Percentiles rank a stretch among this genome's conserved stretches.
These are phyloP conservation scores for Nezara viridula DNA, from an alignment of 2,888 invertebrate genomes.

Conservation along the genomic window DNA sequence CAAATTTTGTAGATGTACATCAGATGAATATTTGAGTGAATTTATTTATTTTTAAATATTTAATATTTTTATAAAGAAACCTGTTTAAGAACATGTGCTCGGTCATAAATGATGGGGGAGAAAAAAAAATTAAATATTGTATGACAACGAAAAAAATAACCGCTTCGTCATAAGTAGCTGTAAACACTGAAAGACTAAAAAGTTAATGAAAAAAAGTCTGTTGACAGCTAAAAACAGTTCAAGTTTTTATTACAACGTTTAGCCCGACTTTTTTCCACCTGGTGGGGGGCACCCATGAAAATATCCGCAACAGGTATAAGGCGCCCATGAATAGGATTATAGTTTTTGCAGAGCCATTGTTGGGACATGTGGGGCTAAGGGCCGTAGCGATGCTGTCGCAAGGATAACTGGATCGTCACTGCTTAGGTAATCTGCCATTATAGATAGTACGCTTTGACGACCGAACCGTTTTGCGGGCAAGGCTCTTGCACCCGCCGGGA, in stretches of 20 bases:
- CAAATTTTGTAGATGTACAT: too few species aligned
- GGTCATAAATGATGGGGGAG: not conserved
- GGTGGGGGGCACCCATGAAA: not conserved
- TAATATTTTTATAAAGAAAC: too few species aligned
- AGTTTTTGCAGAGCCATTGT: constrained; percentile 17
- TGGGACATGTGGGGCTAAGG: constrained; percentile 18
- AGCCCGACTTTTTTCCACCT: not conserved
- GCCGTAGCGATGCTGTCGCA: not conserved
- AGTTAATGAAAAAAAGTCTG: not conserved
- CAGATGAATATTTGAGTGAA: too few species aligned
- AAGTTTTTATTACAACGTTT: not conserved
- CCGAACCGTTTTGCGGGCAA: not conserved
- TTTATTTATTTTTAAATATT: too few species aligned
- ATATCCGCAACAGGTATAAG: constrained; percentile 3
- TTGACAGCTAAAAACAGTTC: not conserved
- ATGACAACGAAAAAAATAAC: not conserved
- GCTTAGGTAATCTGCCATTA: constrained; percentile 29
- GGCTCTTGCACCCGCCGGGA: not conserved
- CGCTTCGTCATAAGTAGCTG: constrained; percentile 1
- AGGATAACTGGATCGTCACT: constrained; percentile 37
- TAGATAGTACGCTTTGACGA: constrained; percentile 23
- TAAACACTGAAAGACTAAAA: not conserved
- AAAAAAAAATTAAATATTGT: not conserved
- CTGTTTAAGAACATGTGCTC: not conserved
- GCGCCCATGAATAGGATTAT: constrained; percentile 37